Evolutionary conservation across 2,113 vertebrate species (phyloP).

Genomic region (Nerophis ophidion): DNA sequence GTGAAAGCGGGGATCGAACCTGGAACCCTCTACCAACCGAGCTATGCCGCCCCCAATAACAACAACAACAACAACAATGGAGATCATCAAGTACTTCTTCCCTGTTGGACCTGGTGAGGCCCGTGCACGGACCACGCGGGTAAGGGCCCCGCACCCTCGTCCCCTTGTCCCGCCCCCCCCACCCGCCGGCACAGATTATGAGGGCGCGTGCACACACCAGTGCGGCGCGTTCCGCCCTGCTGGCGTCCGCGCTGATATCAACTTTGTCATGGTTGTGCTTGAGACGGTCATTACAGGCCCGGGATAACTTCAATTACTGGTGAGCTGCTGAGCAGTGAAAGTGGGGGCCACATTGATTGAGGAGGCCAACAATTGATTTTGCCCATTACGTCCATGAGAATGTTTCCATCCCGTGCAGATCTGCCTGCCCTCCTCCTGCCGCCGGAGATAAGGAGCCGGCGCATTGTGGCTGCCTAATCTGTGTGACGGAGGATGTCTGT

Average conservation of each 20-base stretch:
- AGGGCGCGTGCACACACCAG: constrained; percentile 27
- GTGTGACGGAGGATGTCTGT: constrained; percentile 99
- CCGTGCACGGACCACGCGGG: constrained; percentile 89
- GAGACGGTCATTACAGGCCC: constrained; percentile 96
- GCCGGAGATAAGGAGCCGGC: constrained; percentile 94
- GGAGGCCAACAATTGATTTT: constrained; percentile 99
- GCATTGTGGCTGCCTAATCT: constrained; percentile 99
- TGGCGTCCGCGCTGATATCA: constrained; percentile 93
- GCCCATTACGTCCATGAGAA: constrained; percentile 99
- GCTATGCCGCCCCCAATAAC: no score
- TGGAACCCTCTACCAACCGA: no score
- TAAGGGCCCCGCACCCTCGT: constrained; percentile 71
- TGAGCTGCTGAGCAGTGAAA: constrained; percentile 99
- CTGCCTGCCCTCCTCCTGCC: constrained; percentile 99
- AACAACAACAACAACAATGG: constrained; percentile 53
- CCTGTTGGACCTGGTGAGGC: constrained; percentile 93
- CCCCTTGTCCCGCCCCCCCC: constrained; percentile 32
- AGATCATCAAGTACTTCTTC: constrained; percentile 98
- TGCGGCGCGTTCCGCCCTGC: constrained; percentile 89
- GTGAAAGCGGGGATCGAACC: no score
- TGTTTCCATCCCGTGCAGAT: constrained; percentile 99
- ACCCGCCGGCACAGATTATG: constrained; percentile 7
- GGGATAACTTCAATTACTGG: constrained; percentile 99
- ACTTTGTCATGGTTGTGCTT: constrained; percentile 96
- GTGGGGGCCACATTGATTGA: constrained; percentile 99